Percentiles rank a stretch among this genome's conserved stretches.
phyloP scores from a whole-genome alignment of 2,888 invertebrate species.

The Caenorhabditis auriculariae region DNA sequence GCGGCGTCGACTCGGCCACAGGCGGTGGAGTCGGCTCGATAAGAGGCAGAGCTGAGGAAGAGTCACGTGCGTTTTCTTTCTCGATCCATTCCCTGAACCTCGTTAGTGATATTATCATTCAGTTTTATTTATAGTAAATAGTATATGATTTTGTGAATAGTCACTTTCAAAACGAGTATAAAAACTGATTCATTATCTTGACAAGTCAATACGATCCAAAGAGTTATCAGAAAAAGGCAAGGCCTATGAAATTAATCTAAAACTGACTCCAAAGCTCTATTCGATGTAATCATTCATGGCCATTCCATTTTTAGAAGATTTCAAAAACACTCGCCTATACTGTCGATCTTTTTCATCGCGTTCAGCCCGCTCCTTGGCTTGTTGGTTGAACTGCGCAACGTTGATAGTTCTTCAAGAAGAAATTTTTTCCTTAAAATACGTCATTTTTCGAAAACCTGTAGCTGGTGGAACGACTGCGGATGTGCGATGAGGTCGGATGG shows the following conservation, averaged over 20 bases:
- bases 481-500: slow-evolving; percentile 28
- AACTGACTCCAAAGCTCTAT: too few relatives aligned
- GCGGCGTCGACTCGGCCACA: background rate
- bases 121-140: too few relatives aligned
- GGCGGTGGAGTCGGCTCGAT: slow-evolving; percentile 6
- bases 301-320: too few relatives aligned
- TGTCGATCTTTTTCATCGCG: slow-evolving; percentile 39
- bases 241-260: too few relatives aligned
- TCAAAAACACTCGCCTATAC: too few relatives aligned
- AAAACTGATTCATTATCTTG: too few relatives aligned
- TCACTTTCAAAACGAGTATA: too few relatives aligned
- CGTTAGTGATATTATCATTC: too few relatives aligned
- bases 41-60: slow-evolving; percentile 6
- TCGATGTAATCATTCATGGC: too few relatives aligned
- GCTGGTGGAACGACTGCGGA: slow-evolving; percentile 17
- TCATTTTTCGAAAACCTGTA: background rate
- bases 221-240: too few relatives aligned
- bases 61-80: slow-evolving; percentile 11
- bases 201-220: too few relatives aligned
- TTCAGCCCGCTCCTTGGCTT: slow-evolving; percentile 38
- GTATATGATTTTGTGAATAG: too few relatives aligned
- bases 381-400: slow-evolving; percentile 21
- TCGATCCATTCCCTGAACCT: slow-evolving; percentile 31
- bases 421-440: background rate
- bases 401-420: slow-evolving; percentile 2